Percentiles rank a stretch among this genome's conserved stretches.
Evolutionary conservation across 1,140 invertebrate species (phyloP).

Genomic region (Zaprionus ornatus): DNA sequence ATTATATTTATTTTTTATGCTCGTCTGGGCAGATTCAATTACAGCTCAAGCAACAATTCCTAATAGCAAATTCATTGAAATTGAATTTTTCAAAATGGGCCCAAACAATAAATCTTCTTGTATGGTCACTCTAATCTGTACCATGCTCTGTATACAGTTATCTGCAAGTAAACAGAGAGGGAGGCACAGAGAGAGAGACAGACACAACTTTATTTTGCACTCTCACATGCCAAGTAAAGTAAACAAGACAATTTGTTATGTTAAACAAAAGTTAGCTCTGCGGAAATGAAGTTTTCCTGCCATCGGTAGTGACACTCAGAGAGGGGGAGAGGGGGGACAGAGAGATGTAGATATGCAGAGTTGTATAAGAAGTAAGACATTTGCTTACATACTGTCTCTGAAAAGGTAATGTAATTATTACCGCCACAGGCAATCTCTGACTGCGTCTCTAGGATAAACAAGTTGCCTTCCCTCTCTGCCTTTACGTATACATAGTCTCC

Average conservation of each 20-base stretch:
- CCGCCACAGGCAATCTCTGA: conserved; percentile 7
- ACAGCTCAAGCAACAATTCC: conserved; percentile 46
- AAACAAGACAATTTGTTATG: conserved; percentile 82
- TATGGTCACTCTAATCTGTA: background rate
- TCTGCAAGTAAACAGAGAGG: background rate
- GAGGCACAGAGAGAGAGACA: background rate
- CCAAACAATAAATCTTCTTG: conserved; percentile 21
- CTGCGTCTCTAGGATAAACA: conserved; percentile 16
- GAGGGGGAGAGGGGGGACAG: background rate
- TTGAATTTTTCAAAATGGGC: conserved; percentile 48
- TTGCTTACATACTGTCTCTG: conserved; percentile 70
- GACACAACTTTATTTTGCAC: conserved; percentile 44
- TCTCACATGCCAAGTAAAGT: conserved; percentile 64
- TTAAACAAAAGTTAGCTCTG: conserved; percentile 81
- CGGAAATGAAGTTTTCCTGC: conserved; percentile 80
- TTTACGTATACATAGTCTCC: background rate
- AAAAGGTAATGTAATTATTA: conserved; percentile 72
- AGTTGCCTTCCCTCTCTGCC: background rate
- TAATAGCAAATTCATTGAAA: conserved; percentile 54
- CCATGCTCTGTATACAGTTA: conserved; percentile 4
- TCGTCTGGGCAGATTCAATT: conserved; percentile 60
- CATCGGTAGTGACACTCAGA: conserved; percentile 56
- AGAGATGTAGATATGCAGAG: conserved; percentile 2
- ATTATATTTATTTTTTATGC: conserved; percentile 68
- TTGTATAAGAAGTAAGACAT: conserved; percentile 47